Percentiles rank a stretch among this genome's conserved stretches.
These are phyloP conservation scores for Brachionus koreanus DNA, from an alignment of 1,140 invertebrate genomes.

Conservation along the genomic window DNA sequence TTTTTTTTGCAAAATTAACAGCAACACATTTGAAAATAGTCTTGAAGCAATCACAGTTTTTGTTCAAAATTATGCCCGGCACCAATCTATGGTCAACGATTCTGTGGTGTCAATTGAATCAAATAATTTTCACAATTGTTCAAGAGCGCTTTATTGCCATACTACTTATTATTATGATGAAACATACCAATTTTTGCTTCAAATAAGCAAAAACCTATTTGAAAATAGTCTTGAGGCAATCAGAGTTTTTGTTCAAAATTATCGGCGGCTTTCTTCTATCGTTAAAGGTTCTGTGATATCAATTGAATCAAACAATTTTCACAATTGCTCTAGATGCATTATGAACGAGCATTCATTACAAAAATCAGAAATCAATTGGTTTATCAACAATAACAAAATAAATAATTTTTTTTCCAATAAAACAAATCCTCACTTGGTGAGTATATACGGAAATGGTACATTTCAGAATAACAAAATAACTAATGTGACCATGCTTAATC, in stretches of 20 bases:
- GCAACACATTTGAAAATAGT: background rate
- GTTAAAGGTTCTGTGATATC: background rate
- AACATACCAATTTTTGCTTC: background rate
- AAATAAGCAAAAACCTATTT: background rate
- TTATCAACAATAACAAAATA: background rate
- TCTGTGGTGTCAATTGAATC: background rate
- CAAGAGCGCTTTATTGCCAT: background rate
- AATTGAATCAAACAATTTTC: background rate
- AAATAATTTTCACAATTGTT: background rate
- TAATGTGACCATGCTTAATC: background rate
- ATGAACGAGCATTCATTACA: background rate
- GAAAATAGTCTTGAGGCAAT: background rate
- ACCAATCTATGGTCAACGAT: background rate
- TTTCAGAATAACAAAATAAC: background rate
- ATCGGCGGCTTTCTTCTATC: background rate
- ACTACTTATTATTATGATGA: background rate
- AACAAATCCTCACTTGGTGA: background rate
- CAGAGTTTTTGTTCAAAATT: background rate
- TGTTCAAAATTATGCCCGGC: background rate
- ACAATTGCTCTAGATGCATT: background rate
- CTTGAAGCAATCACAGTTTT: background rate
- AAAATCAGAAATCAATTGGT: background rate
- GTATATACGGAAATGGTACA: background rate
- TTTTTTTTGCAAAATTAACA: background rate
- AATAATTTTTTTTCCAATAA: background rate